These are phyloP conservation scores for Bilobella aurantiaca DNA, from an alignment of 1,140 invertebrate species.

Conservation along the genomic window DNA sequence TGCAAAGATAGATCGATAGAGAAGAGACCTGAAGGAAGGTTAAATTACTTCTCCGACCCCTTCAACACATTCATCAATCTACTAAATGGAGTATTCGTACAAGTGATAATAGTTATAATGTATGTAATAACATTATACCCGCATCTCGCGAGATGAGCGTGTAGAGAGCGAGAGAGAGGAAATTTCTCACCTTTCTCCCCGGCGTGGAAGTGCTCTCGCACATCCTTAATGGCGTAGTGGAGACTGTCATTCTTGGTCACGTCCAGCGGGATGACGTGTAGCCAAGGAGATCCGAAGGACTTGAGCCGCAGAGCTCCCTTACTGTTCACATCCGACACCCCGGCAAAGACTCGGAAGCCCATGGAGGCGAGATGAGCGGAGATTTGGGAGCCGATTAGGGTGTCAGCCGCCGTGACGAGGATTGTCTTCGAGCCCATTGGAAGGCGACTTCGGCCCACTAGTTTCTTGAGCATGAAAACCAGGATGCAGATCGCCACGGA, in stretches of 20 bases:
- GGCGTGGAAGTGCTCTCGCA: constrained; percentile 64
- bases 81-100: too few relatives aligned
- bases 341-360: constrained; percentile 65
- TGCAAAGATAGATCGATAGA: constrained; percentile 41
- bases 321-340: constrained; percentile 45
- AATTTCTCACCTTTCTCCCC: constrained; percentile 72
- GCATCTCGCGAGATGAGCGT: too few relatives aligned
- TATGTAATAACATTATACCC: too few relatives aligned
- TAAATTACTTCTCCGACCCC: too few relatives aligned
- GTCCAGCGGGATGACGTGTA: constrained; percentile 55
- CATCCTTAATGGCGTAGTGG: constrained; percentile 61
- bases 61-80: too few relatives aligned
- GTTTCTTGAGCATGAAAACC: constrained; percentile 33
- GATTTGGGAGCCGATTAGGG: constrained; percentile 19
- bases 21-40: too few relatives aligned
- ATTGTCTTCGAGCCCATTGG: constrained; percentile 29
- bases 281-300: constrained; percentile 40
- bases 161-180: too few relatives aligned
- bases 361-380: constrained; percentile 54
- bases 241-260: constrained; percentile 67
- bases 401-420: constrained; percentile 22
- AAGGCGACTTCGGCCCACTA: constrained; percentile 22
- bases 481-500: constrained; percentile 32
- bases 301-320: constrained; percentile 18
- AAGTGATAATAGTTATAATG: too few relatives aligned